Evolutionary conservation across 2,888 invertebrate species (phyloP), one percentile per base, ranked within the genome.

Genomic region (Entomobrya multifasciata): DNA sequence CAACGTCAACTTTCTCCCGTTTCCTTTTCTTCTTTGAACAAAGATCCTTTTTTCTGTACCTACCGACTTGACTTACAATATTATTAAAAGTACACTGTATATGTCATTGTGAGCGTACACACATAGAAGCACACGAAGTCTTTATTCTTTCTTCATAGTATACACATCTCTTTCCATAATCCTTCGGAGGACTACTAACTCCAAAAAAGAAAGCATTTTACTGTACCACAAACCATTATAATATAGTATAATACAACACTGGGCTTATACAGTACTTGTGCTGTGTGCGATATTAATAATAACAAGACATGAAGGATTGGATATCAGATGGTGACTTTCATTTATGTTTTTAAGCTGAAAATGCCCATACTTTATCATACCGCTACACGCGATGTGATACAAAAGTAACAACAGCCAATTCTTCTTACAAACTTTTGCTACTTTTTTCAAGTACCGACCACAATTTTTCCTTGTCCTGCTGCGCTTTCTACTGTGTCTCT

Each of bases 1-100:
- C 80, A 67, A 67, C 67, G 80, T 80, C 80, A 80, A 80, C 80
- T 70, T 67, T 80, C 80, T 80, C 80, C 55, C 27, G 30, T 60
- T 80, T 67, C 25, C n/a, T 36, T 36, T 41, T 44, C 17, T 57
- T 60, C 36, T 17, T 74, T 4, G 49, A 74, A 74, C 49, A 49
- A 74, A 74, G 52, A 74, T 49, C 6, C 15, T 62, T 25, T 15
- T 25, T n/a, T 55, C 67, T 80, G 67, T 70, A 17, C 36, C 36
- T 36, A 36, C 36, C 8, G 36, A 36, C 27, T 60, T 67, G 49
- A 67, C 67, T 67, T 47, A 8, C 13, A 30, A 30, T 65, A 65
- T 65, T 36, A 36, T 36, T 36, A 36, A n/a, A n/a, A 36, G 36
- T 36, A 36, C 36, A 11, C 27, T 20, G 11, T 60, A 15, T 60